These are phyloP conservation scores for Orchesellides sinensis DNA, from an alignment of 2,888 invertebrate species.

Conservation along the genomic window DNA sequence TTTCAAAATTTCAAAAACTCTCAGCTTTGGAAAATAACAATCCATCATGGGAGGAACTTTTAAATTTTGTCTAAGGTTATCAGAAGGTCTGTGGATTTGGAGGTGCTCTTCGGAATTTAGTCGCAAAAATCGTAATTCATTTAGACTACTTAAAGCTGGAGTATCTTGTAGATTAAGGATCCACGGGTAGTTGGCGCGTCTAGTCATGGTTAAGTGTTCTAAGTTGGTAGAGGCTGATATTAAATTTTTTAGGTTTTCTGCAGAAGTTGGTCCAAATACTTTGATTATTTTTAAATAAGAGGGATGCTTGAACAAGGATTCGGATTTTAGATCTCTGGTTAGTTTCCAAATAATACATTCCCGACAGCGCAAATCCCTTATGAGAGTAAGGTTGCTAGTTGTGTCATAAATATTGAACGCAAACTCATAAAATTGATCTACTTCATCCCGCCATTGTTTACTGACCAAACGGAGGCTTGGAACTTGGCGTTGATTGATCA, in stretches of 20 bases:
- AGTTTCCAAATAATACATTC: conserved; percentile 72
- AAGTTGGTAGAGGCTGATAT: conserved; percentile 64
- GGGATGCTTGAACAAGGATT: conserved; percentile 66
- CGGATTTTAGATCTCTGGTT: conserved; percentile 53
- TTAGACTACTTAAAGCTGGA: conserved; percentile 64
- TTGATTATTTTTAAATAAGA: conserved; percentile 68
- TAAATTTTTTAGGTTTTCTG: conserved; percentile 67
- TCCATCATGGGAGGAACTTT: conserved; percentile 70
- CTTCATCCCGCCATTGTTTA: conserved; percentile 66
- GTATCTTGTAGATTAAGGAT: conserved; percentile 69
- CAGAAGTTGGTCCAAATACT: conserved; percentile 68
- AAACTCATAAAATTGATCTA: conserved; percentile 69
- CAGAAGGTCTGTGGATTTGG: conserved; percentile 37
- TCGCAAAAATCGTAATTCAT: conserved; percentile 63
- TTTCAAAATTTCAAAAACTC: conserved; percentile 69
- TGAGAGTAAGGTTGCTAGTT: conserved; percentile 58
- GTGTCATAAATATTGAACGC: conserved; percentile 68
- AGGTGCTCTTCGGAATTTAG: conserved; percentile 70
- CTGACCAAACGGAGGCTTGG: conserved; percentile 62
- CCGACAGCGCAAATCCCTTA: conserved; percentile 60
- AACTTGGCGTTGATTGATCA: conserved; percentile 64
- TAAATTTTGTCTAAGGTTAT: conserved; percentile 24
- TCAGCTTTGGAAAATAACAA: conserved; percentile 68
- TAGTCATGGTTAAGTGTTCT: conserved; percentile 66
- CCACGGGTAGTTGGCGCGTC: conserved; percentile 71